Conservation (phyloP, 2,113 vertebrate species). For the Machaerirhynchus nigripectus region DNA sequence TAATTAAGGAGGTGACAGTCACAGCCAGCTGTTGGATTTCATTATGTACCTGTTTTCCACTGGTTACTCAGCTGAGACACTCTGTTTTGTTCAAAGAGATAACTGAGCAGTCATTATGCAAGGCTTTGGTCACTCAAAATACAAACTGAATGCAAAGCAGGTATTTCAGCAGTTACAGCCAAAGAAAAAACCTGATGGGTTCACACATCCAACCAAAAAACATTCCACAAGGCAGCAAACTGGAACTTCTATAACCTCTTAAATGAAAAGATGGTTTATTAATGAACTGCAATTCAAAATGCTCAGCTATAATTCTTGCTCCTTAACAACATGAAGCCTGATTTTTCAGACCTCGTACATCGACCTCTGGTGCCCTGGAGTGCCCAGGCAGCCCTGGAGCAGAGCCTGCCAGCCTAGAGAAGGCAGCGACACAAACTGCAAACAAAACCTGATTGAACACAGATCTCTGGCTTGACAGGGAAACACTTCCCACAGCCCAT, state of each 20-base stretch:
- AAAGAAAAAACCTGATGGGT: neutral
- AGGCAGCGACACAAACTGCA: neutral
- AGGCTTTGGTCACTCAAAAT: neutral
- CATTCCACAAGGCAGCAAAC: neutral
- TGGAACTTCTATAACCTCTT: neutral
- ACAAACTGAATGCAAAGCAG: neutral
- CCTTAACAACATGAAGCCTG: neutral
- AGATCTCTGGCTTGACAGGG: neutral
- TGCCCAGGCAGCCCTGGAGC: neutral
- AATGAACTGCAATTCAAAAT: neutral
- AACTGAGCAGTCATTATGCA: neutral
- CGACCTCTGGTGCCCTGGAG: accelerated
- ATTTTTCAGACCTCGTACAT: neutral
- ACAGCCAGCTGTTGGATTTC: neutral
- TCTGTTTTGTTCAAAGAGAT: neutral
- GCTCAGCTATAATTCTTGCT: neutral
- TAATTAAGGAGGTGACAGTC: neutral
- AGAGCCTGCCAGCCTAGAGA: neutral
- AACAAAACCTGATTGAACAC: neutral
- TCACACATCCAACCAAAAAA: neutral
- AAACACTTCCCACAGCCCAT: neutral
- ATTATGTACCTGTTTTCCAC: neutral
- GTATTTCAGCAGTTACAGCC: neutral
- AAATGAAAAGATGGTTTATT: neutral
- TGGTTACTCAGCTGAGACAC: neutral